phyloP scores from a whole-genome alignment of 2,797 vertebrate species.

The Acomys russatus region DNA sequence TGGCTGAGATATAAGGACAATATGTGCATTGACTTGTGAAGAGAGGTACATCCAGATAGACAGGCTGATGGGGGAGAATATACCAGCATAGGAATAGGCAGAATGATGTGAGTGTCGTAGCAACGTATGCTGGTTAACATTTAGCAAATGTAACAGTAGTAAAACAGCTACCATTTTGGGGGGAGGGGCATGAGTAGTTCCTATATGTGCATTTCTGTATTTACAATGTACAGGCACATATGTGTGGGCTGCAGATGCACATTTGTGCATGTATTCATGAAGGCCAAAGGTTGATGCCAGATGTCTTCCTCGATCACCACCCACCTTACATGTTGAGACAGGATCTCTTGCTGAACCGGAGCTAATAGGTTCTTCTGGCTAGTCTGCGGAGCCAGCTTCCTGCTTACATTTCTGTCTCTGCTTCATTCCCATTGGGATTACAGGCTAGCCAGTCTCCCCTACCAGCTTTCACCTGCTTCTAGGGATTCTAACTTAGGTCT shows the following conservation, averaged over 20 bases:
- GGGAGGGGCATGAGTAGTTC: no score
- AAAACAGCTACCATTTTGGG: neutral
- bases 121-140: neutral
- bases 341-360: neutral
- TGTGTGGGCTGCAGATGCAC: neutral
- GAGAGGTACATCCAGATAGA: neutral
- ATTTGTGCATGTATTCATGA: neutral
- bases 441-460: no score
- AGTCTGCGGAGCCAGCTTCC: neutral
- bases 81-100: neutral
- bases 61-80: neutral
- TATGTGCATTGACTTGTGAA: neutral
- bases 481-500: neutral
- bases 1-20: neutral
- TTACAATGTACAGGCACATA: neutral
- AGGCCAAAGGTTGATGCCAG: neutral
- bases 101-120: neutral
- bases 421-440: neutral
- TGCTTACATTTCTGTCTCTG: neutral
- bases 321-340: neutral
- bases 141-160: neutral
- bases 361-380: neutral
- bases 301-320: neutral
- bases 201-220: neutral
- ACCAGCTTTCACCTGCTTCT: neutral